Evolutionary conservation across 2,797 vertebrate species (phyloP), one percentile per base, ranked within the genome.

Genomic region (Caiman crocodilus): DNA sequence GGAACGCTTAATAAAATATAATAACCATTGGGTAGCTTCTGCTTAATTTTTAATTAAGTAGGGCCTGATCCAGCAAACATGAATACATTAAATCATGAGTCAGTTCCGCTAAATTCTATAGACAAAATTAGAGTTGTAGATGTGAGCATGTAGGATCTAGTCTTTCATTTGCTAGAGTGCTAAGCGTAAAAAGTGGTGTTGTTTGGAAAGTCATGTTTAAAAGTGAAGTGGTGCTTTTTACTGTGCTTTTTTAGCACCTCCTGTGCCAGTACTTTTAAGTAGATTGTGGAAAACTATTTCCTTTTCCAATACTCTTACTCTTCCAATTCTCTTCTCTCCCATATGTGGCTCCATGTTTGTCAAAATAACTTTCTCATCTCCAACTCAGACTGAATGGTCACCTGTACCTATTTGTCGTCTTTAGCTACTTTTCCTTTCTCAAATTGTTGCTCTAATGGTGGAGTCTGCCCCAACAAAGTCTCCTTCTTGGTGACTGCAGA

Each of bases 21-120:
- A 63, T 90, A 82, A 76, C 85, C 65, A 55, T 74, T 8, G 2
- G 32, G 80, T 90, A 85, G 84, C 80, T 77, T 84, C 81, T 82
- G 80, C 69, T 11, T 25, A 15, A 80, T 87, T 89, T 14, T 61
- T 92, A 84, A 61, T 89, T 82, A 87, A 74, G 93, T 76, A 91
- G 92, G 91, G 80, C 13, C 80, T 84, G 73, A 82, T 92, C 67
- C 83, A 91, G 59, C 80, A 88, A 82, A 76, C 63, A 13, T 69
- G 76, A 89, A 14, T 11, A 32, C 78, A 82, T 91, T 55, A 81
- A 88, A 87, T 91, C 6, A 42, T 71, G 0, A 5, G 63, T 92
- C 32, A 42, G 26, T 92, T 90, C 67, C 21, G 13, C 55, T 91
- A 57, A 60, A 82, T 35, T 69, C 30, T 32, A 16, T 73, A 73